Percentiles rank a stretch among this genome's conserved stretches.
Conservation (phyloP, 2,797 vertebrate genomes). For the Heteromormyrus szaboi region DNA sequence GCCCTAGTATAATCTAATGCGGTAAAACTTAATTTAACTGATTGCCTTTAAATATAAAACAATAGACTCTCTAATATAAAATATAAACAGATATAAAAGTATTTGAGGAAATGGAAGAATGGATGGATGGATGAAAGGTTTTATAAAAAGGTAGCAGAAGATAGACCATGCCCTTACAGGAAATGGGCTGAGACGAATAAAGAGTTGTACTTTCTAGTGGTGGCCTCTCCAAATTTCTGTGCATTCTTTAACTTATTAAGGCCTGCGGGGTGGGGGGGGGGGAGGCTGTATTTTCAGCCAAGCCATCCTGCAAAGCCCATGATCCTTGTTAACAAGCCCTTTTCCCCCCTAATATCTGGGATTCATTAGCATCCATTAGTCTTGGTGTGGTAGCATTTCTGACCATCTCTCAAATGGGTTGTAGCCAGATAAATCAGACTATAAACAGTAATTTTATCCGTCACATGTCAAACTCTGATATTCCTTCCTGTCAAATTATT, state of each 20-base stretch:
- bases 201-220: background rate
- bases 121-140: background rate
- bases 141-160: background rate
- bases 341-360: slow-evolving; percentile 1
- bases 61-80: background rate
- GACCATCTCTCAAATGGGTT: background rate
- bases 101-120: background rate
- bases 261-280: background rate
- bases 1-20: background rate
- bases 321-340: slow-evolving; percentile 12
- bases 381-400: slow-evolving; percentile 16
- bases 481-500: background rate
- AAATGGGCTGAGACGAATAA: background rate
- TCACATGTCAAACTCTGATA: background rate
- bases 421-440: slow-evolving; percentile 18
- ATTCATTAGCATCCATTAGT: slow-evolving; percentile 17
- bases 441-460: background rate
- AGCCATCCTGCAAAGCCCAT: background rate
- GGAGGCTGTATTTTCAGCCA: background rate
- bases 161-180: background rate
- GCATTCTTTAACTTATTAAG: slow-evolving; percentile 12
- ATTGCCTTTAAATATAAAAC: background rate
- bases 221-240: slow-evolving; percentile 8
- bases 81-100: background rate
- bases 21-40: background rate